phyloP scores from a whole-genome alignment of 2,888 invertebrate species.

The Apamea sordens region DNA sequence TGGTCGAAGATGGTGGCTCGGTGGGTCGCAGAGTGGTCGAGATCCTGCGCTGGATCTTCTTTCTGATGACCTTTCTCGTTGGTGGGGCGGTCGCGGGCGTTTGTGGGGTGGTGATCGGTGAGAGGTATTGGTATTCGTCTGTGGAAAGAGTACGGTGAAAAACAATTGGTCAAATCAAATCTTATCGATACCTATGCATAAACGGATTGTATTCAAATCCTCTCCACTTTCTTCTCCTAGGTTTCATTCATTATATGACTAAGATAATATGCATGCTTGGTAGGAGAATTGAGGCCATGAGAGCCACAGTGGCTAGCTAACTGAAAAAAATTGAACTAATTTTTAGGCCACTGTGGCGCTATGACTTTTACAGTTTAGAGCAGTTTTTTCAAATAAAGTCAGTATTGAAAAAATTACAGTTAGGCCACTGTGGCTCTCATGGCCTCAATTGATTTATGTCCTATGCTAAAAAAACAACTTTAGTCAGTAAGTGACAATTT shows the following conservation, averaged over 20 bases:
- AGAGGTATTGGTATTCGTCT: slow-evolving; percentile 87
- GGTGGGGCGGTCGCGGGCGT: slow-evolving; percentile 61
- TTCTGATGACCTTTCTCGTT: slow-evolving; percentile 75
- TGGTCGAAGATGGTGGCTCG: slow-evolving; percentile 43
- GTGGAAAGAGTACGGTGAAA: slow-evolving; percentile 55
- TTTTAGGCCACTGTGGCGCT: too few species aligned
- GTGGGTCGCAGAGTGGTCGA: slow-evolving; percentile 80
- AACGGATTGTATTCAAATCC: background rate
- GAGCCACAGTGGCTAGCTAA: too few species aligned
- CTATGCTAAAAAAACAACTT: background rate
- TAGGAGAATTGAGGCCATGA: too few species aligned
- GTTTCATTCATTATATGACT: background rate
- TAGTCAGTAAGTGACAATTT: background rate
- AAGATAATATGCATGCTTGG: background rate
- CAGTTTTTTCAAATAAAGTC: too few species aligned
- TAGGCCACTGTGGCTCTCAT: too few species aligned
- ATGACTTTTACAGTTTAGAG: too few species aligned
- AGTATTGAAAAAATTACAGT: too few species aligned
- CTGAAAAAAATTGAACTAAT: too few species aligned
- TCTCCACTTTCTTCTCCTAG: background rate
- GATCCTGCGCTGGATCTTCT: slow-evolving; percentile 81
- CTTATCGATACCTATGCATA: too few species aligned
- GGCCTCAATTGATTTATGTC: background rate
- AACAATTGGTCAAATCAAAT: too few species aligned
- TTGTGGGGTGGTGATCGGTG: slow-evolving; percentile 81